Evolutionary conservation across 2,113 vertebrate genomes (phyloP).

Genomic region (Uria lomvia): DNA sequence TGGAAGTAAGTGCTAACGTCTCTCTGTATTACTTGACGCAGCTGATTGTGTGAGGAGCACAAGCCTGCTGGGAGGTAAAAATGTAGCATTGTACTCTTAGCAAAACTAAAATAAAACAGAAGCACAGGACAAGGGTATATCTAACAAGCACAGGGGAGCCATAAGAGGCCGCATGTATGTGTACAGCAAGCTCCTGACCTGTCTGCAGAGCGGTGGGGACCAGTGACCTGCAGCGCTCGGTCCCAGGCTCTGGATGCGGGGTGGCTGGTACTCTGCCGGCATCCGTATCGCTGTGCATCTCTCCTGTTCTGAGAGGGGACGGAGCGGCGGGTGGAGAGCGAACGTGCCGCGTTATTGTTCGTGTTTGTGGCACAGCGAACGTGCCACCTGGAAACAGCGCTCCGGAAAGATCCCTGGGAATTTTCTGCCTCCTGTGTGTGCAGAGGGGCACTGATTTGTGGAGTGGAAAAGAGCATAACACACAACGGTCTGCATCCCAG

Average conservation of each 20-base stretch:
- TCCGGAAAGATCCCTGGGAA: background rate
- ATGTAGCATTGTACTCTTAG: background rate
- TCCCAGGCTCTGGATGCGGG: background rate
- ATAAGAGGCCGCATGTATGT: rapidly evolving
- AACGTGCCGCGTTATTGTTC: rapidly evolving
- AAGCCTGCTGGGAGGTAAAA: background rate
- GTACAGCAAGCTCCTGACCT: background rate
- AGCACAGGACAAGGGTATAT: background rate
- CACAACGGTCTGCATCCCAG: background rate
- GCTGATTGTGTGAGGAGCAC: background rate
- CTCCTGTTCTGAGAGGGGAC: background rate
- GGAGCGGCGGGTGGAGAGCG: background rate
- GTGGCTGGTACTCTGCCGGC: too few species aligned
- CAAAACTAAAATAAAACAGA: background rate
- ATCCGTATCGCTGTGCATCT: background rate
- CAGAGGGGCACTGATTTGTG: background rate
- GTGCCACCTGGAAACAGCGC: rapidly evolving
- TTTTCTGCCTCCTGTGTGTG: background rate
- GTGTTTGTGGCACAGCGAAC: background rate
- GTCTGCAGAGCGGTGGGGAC: background rate
- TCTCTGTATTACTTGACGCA: rapidly evolving
- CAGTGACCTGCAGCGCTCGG: background rate
- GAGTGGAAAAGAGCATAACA: background rate
- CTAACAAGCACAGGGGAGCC: too few species aligned
- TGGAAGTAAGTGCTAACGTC: too few species aligned